Evolutionary conservation across 2,797 vertebrate genomes (phyloP).

Genomic region (Melanotaenia maccullochi): DNA sequence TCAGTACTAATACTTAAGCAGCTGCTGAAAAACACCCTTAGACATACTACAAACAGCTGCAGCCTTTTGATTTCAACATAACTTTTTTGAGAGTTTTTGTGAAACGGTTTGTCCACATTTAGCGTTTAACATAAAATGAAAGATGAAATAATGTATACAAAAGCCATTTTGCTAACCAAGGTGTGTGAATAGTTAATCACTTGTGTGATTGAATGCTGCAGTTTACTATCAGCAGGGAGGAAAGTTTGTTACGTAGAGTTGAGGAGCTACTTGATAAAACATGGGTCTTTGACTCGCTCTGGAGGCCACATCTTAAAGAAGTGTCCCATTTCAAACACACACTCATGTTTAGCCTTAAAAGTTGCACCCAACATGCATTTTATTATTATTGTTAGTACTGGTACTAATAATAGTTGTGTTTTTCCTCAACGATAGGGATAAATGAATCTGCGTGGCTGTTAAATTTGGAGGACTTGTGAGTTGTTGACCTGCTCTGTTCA

Average conservation of each 20-base stretch:
- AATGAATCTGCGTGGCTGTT: background rate
- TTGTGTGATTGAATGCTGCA: background rate
- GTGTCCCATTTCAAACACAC: background rate
- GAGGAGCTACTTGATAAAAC: no score
- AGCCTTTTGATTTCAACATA: background rate
- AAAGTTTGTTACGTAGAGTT: background rate
- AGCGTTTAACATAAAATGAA: no score
- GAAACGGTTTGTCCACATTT: background rate
- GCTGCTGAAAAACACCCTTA: background rate
- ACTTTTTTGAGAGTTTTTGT: background rate
- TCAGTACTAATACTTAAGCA: background rate
- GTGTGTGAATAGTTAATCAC: background rate
- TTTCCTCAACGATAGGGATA: background rate
- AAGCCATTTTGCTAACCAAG: no score
- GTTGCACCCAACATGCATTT: background rate
- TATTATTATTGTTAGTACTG: background rate
- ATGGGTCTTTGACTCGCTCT: no score
- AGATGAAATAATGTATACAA: no score
- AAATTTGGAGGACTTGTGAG: background rate
- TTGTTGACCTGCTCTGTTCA: constrained; percentile 42
- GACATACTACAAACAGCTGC: background rate
- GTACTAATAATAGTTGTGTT: no score
- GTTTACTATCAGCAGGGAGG: background rate
- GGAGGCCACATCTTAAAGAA: background rate
- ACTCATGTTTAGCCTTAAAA: background rate